These are phyloP conservation scores for Portevinia maculata DNA, from an alignment of 2,888 invertebrate genomes.

Conservation along the genomic window DNA sequence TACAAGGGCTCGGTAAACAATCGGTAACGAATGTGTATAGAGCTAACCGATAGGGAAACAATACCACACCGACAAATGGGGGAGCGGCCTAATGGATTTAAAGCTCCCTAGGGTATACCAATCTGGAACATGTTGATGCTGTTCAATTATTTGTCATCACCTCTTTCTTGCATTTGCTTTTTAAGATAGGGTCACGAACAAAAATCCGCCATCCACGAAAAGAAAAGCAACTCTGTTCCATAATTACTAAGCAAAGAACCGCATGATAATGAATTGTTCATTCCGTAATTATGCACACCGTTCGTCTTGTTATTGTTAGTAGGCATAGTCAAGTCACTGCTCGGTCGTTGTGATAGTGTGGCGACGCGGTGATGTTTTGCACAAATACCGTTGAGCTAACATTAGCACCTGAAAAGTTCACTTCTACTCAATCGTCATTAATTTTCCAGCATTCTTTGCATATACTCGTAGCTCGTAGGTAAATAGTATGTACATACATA, in stretches of 20 bases:
- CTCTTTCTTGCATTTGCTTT: slow-evolving; percentile 22
- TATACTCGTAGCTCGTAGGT: too few relatives aligned
- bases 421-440: slow-evolving; percentile 45
- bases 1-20: too few relatives aligned
- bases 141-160: neutral
- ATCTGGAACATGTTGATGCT: neutral
- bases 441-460: slow-evolving; percentile 36
- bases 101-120: neutral
- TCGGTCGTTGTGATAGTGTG: slow-evolving; percentile 3
- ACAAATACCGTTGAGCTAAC: slow-evolving; percentile 67
- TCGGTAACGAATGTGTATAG: too few relatives aligned
- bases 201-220: slow-evolving; percentile 38
- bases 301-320: slow-evolving; percentile 40
- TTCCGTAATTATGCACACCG: slow-evolving; percentile 64
- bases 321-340: slow-evolving; percentile 22
- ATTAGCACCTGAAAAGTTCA: slow-evolving; percentile 60
- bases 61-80: too few relatives aligned
- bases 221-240: slow-evolving; percentile 39
- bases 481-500: neutral
- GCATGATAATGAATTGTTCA: slow-evolving; percentile 60
- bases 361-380: slow-evolving; percentile 58
- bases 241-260: slow-evolving; percentile 70
- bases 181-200: slow-evolving; percentile 23
- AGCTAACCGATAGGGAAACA: too few relatives aligned
- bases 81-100: too few relatives aligned